phyloP scores from a whole-genome alignment of 1,140 invertebrate species.

The Fopius arisanus region DNA sequence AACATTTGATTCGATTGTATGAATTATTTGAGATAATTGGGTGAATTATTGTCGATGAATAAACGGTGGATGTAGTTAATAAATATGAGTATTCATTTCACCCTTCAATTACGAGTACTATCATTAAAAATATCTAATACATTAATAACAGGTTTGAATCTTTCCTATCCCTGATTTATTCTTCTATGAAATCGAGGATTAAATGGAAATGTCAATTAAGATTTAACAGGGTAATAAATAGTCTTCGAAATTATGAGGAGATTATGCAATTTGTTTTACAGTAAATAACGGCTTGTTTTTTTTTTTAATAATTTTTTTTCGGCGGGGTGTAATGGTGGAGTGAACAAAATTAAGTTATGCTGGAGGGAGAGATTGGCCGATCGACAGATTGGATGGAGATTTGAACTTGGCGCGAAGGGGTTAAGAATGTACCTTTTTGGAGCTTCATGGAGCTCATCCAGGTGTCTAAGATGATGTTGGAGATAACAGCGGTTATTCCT shows the following conservation, averaged over 20 bases:
- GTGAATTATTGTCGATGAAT: slow-evolving; percentile 27
- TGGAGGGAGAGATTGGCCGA: background rate
- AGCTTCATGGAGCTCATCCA: slow-evolving; percentile 12
- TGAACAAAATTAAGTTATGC: too few relatives aligned
- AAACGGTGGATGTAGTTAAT: slow-evolving; percentile 32
- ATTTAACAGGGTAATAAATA: too few relatives aligned
- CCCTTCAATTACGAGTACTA: background rate
- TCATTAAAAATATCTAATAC: background rate
- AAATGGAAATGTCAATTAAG: too few relatives aligned
- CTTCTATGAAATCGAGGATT: too few relatives aligned
- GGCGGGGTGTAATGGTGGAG: too few relatives aligned
- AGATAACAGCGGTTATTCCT: slow-evolving; percentile 21
- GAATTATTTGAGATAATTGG: slow-evolving; percentile 14
- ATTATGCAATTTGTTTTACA: too few relatives aligned
- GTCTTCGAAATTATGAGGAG: too few relatives aligned
- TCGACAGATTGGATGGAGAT: background rate
- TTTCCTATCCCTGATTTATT: too few relatives aligned
- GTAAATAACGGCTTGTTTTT: too few relatives aligned
- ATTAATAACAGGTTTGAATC: too few relatives aligned
- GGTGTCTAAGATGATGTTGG: slow-evolving; percentile 24
- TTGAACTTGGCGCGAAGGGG: slow-evolving; percentile 7
- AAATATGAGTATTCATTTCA: background rate
- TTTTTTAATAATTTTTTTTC: too few relatives aligned
- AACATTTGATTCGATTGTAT: slow-evolving; percentile 9
- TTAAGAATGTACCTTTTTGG: slow-evolving; percentile 18